phyloP scores from a whole-genome alignment of 2,797 vertebrate species.

The Jordanella pulchra region DNA sequence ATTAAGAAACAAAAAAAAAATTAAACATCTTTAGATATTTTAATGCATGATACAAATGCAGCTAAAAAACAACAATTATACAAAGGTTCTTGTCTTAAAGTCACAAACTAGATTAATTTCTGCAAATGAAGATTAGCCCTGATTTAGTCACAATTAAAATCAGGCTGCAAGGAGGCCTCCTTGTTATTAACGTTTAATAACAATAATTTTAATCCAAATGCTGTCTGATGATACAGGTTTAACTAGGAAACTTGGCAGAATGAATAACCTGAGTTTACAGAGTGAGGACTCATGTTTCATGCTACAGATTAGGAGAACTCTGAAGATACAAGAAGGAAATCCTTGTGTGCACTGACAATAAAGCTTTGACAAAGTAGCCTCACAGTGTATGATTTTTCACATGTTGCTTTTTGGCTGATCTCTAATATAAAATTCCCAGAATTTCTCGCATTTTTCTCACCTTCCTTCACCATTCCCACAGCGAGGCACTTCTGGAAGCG shows the following conservation, averaged over 20 bases:
- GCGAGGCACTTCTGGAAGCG: slow-evolving; percentile 98
- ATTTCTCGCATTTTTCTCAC: slow-evolving; percentile 67
- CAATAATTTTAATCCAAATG: too few relatives aligned
- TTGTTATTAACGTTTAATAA: too few relatives aligned
- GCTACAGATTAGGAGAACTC: not conserved
- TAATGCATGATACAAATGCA: not conserved
- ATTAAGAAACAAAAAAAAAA: not conserved
- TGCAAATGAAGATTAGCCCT: not conserved
- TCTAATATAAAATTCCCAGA: not conserved
- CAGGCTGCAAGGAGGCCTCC: not conserved
- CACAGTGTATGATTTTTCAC: not conserved
- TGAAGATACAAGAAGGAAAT: not conserved
- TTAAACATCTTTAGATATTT: not conserved
- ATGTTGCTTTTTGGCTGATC: not conserved
- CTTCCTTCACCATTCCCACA: slow-evolving; percentile 98
- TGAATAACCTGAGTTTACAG: not conserved
- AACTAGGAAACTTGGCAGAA: not conserved
- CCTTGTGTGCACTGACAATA: not conserved
- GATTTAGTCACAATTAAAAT: not conserved
- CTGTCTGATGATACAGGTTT: not conserved
- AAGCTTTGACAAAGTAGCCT: too few relatives aligned
- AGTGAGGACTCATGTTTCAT: not conserved
- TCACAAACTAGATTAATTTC: not conserved
- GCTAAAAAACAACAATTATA: not conserved
- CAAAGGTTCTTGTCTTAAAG: not conserved